Base-by-base conservation (phyloP, 2,888 invertebrate species). In the Lathronympha strigana region DNA sequence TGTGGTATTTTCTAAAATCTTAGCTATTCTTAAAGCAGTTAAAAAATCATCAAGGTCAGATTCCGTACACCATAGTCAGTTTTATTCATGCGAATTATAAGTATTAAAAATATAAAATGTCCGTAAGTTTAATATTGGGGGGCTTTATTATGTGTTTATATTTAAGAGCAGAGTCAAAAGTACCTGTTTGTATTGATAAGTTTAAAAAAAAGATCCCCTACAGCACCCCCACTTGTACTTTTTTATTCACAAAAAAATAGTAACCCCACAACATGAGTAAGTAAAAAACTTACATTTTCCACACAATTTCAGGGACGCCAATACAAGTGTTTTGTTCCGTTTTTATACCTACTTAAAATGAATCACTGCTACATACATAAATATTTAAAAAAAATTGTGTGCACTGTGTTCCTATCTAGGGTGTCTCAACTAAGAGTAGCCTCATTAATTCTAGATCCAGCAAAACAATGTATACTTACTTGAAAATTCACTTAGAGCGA, bases 111-210 rank as follows among this genome's bases (percentile, higher is more conserved):
- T 38, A 45, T 60, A 45, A 36, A 45, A 11, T 28, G 25, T 33
- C 63, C 13, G 33, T 53, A 45, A 45, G 45, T 19, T 36, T n/a
- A 58, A 60, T 45, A 33, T 45, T 53, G 2, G 45, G 50, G 50
- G 64, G 45, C 57, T 36, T 49, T 58, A 15, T 43, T 45, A 28
- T 45, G 58, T 60, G 58, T 58, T 58, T 58, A 38, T 36, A 36
- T 47, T 36, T 36, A 47, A 45, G 25, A 33, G 73, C 72, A 73
- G 82, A 86, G 84, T 85, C 81, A 74, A 68, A 73, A 63, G 82
- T 84, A 83, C 85, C 84, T 85, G 81, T 73, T 36, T 76, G 69
- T 70, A 63, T 79, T 76, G 76, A 77, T 78, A 80, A 79, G 76
- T 79, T 74, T 75, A 53, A 81, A 75, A 6, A n/a, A 77, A 74